Conservation (phyloP, 2,888 invertebrate species). For the Chrysodeixis includens region DNA sequence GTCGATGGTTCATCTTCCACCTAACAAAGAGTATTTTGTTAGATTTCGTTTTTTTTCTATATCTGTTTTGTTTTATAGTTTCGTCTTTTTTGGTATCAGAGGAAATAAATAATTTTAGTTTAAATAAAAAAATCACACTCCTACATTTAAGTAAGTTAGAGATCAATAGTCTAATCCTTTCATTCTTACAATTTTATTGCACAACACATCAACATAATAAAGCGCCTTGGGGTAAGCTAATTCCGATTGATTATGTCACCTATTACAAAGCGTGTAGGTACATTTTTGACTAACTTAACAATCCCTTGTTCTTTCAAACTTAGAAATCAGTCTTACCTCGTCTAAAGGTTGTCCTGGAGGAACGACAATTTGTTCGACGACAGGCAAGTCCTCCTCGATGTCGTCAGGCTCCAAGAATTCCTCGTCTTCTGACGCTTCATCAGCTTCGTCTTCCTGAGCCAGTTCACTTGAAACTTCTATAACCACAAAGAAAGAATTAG, state of each 20-base stretch:
- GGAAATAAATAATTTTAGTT: too few relatives aligned
- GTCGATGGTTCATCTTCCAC: conserved; percentile 78
- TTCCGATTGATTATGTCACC: too few relatives aligned
- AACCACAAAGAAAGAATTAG: conserved; percentile 7
- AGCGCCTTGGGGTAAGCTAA: too few relatives aligned
- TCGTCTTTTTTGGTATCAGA: too few relatives aligned
- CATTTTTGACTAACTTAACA: not conserved
- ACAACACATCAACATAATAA: too few relatives aligned
- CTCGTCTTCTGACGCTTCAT: conserved; percentile 62
- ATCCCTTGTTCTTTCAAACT: not conserved
- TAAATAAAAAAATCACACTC: too few relatives aligned
- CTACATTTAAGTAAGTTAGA: too few relatives aligned
- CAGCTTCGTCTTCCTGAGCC: conserved; percentile 66
- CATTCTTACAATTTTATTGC: too few relatives aligned
- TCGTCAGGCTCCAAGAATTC: conserved; percentile 76
- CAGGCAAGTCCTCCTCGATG: conserved; percentile 70
- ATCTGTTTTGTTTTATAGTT: not conserved
- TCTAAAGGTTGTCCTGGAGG: conserved; percentile 82
- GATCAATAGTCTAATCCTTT: not conserved
- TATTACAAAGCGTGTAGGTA: not conserved
- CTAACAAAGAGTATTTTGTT: conserved; percentile 46
- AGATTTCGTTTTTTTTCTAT: not conserved
- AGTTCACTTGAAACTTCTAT: conserved; percentile 63
- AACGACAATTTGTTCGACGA: conserved; percentile 76
- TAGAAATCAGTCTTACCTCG: conserved; percentile 75